Percentiles rank a stretch among this genome's conserved stretches.
phyloP scores from a whole-genome alignment of 2,888 invertebrate genomes.

The Drosophila affinis region DNA sequence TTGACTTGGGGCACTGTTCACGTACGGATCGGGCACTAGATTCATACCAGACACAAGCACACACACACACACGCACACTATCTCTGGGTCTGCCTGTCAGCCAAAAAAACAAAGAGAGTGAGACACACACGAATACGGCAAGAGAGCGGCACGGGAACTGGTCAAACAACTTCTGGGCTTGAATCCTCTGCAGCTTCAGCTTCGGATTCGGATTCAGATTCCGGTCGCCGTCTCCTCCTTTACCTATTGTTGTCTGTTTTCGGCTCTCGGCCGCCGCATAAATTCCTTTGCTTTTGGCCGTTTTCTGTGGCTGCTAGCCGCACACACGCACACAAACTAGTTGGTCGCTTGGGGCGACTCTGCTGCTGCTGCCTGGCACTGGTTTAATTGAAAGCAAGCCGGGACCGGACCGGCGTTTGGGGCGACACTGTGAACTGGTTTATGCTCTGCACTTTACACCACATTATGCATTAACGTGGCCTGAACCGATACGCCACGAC shows the following conservation, averaged over 20 bases:
- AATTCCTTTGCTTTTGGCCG: conserved; percentile 62
- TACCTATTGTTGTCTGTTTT: conserved; percentile 70
- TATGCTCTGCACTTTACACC: conserved; percentile 44
- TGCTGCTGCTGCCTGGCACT: conserved; percentile 23
- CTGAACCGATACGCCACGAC: conserved; percentile 15
- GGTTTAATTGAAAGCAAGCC: conserved; percentile 61
- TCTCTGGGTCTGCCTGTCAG: neutral
- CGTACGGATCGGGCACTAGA: conserved; percentile 18
- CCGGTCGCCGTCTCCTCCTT: conserved; percentile 15
- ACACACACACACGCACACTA: conserved; percentile 4
- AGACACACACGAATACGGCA: conserved; percentile 13
- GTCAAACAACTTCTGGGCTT: conserved; percentile 78
- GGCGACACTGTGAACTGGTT: conserved; percentile 51
- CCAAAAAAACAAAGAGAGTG: neutral
- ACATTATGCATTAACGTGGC: conserved; percentile 10
- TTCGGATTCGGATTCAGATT: conserved; percentile 7
- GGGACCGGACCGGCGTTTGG: conserved; percentile 62
- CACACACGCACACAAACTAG: conserved; percentile 60
- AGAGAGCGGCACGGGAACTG: conserved; percentile 54
- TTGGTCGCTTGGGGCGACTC: conserved; percentile 24
- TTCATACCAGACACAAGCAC: conserved; percentile 30
- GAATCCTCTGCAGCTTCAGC: conserved; percentile 53
- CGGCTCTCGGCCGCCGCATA: conserved; percentile 39
- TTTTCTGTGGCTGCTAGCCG: conserved; percentile 23
- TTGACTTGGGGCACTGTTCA: conserved; percentile 25